A percentile compares a stretch with the other conserved stretches of the same genome.
Conservation (phyloP, 2,113 vertebrate species). For the Mobula hypostoma region DNA sequence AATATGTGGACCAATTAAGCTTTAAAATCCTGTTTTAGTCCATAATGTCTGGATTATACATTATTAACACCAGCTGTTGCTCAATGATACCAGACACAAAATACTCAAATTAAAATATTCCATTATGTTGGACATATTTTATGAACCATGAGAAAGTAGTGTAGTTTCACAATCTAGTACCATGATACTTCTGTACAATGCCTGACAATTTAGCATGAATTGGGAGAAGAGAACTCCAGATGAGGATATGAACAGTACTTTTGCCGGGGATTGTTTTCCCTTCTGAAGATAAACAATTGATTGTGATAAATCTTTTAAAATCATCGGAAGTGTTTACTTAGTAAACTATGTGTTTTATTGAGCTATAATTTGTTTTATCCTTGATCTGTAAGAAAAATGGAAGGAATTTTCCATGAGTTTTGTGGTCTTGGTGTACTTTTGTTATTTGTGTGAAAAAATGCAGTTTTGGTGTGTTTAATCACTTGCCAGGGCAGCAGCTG, state of each 20-base stretch:
- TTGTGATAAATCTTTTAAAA: conserved; percentile 13
- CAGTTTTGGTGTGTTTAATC: conserved; percentile 63
- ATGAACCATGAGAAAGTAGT: neutral
- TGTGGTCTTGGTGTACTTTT: conserved; percentile 54
- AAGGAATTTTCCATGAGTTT: conserved; percentile 50
- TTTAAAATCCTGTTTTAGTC: neutral
- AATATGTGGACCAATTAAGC: neutral
- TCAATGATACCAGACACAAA: neutral
- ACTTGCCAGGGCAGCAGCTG: conserved; percentile 66
- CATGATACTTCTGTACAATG: neutral
- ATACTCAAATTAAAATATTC: neutral
- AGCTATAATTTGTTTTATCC: conserved; percentile 47
- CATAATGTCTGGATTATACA: neutral
- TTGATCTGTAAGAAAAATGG: conserved; percentile 42
- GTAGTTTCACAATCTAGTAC: neutral
- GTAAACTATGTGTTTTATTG: neutral
- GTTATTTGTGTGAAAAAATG: conserved; percentile 58
- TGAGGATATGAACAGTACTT: neutral
- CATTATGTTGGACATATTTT: neutral
- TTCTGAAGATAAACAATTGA: neutral
- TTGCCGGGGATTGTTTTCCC: no score
- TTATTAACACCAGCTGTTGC: neutral
- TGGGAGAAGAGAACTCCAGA: neutral
- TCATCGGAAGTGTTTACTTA: neutral
- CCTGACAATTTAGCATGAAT: neutral